Evolutionary conservation across 2,113 vertebrate species (phyloP), one percentile per base, ranked within the genome.

Genomic region (Holacanthus passer): DNA sequence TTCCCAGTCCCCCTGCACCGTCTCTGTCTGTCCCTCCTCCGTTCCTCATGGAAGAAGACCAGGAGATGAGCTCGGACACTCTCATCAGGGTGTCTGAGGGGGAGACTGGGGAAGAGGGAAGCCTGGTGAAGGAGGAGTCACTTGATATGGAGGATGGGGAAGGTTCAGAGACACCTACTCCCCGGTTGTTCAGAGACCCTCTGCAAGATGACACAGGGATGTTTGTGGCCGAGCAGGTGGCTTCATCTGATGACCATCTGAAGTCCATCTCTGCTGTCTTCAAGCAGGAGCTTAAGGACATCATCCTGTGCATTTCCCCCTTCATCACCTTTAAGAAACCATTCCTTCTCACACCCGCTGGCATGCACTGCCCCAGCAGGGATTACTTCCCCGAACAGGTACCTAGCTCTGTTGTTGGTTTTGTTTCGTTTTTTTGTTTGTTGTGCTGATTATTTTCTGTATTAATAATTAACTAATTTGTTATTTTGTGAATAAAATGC

Each of bases 221-320:
- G 82, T 99, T 97, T 41, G 92, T 98, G 50, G 93, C 95, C 0
- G 98, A 99, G 93, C 96, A 98, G 71, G 96, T 98, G 65, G 92
- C 96, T 1, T 97, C 97, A 0, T 95, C 96, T 1, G 98, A 99
- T 52, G 98, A 99, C 92, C 94, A 95, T 8, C 96, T 98, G 3
- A 98, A 97, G 89, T 95, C 96, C 47, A 95, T 97, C 37, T 96
- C 98, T 7, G 89, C 94, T 35, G 94, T 95, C 20, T 99, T 99
- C 92, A 97, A 97, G 56, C 97, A 99, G 87, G 98, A 99, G 84
- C 83, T 99, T 27, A 98, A 99, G 91, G 97, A 99, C 67, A 94
- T 99, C 64, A 99, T 99, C 89, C 96, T 99, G 20, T 97, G 96
- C 73, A 97, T 99, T 82, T 99, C 98, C 0, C 98, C 98, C 31